phyloP scores from a whole-genome alignment of 2,797 vertebrate genomes.

The Chrysocyon brachyurus region DNA sequence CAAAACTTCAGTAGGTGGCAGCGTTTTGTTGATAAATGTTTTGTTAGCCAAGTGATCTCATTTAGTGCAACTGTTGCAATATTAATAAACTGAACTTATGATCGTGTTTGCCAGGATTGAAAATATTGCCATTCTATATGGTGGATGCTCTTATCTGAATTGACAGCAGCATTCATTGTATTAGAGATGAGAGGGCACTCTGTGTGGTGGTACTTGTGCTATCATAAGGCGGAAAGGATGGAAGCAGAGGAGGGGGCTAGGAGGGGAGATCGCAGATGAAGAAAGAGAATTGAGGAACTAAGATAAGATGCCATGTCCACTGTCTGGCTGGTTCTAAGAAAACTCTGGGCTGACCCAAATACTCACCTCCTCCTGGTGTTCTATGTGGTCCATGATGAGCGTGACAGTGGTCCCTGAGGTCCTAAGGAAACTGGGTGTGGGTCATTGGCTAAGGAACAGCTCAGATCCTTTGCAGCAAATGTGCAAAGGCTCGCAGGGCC shows the following conservation, averaged over 20 bases:
- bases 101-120: slow-evolving; percentile 88
- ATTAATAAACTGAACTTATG: slow-evolving; percentile 92
- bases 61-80: slow-evolving; percentile 91
- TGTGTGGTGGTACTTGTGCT: slow-evolving; percentile 34
- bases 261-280: slow-evolving; percentile 59
- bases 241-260: slow-evolving; percentile 58
- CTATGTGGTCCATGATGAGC: neutral
- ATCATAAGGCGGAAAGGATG: slow-evolving; percentile 67
- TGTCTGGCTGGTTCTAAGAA: neutral
- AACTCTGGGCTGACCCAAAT: neutral
- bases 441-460: neutral
- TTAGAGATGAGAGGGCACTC: slow-evolving; percentile 70
- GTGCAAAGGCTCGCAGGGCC: accelerated
- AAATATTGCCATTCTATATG: slow-evolving; percentile 89
- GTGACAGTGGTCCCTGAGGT: neutral
- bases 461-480: neutral
- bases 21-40: slow-evolving; percentile 93
- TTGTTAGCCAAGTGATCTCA: slow-evolving; percentile 92
- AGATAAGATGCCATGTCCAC: neutral
- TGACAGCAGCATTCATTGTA: slow-evolving; percentile 88
- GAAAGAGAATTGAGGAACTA: neutral
- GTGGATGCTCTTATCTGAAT: slow-evolving; percentile 89
- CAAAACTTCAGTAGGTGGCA: slow-evolving; percentile 93
- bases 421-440: neutral
- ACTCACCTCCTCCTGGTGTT: neutral